Conservation (phyloP, 1,140 invertebrate genomes). For the Calephelis nemesis region DNA sequence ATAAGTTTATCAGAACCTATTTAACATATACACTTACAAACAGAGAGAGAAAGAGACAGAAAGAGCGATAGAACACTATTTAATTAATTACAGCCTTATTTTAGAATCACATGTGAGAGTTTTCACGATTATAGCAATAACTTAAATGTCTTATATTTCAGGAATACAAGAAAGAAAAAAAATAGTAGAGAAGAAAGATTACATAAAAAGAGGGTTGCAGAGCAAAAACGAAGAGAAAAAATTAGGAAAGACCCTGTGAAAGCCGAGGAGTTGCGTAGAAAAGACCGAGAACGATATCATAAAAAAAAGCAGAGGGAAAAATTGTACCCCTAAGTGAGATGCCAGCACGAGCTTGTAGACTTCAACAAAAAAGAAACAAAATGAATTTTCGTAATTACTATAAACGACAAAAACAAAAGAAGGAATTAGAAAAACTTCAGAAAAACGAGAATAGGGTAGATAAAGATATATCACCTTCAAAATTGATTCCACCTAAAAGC, state of each 20-base stretch:
- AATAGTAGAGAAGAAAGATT: not conserved
- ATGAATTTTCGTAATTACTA: not conserved
- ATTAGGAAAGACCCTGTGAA: not conserved
- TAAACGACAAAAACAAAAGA: conserved; percentile 1
- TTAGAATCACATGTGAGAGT: conserved; percentile 2
- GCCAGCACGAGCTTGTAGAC: not conserved
- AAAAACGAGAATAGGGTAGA: too few relatives aligned
- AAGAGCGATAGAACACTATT: not conserved
- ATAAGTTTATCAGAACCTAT: conserved; percentile 1
- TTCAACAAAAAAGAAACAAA: too few relatives aligned
- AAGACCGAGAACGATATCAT: conserved; percentile 5
- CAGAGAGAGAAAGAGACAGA: not conserved
- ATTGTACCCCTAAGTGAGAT: not conserved
- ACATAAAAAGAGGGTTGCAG: not conserved
- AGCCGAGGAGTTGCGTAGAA: not conserved
- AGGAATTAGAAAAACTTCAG: too few relatives aligned
- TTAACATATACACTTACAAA: not conserved
- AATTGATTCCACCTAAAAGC: too few relatives aligned
- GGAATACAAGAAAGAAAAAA: not conserved
- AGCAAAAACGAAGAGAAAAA: conserved; percentile 1
- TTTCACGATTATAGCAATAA: not conserved
- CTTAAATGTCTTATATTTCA: not conserved
- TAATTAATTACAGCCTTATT: conserved; percentile 1
- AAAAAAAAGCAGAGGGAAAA: not conserved
- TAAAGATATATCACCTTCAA: too few relatives aligned